Percentiles rank a stretch among this genome's conserved stretches.
These are phyloP conservation scores for Gandaritis pyraliata DNA, from an alignment of 2,888 invertebrate genomes.

Conservation along the genomic window DNA sequence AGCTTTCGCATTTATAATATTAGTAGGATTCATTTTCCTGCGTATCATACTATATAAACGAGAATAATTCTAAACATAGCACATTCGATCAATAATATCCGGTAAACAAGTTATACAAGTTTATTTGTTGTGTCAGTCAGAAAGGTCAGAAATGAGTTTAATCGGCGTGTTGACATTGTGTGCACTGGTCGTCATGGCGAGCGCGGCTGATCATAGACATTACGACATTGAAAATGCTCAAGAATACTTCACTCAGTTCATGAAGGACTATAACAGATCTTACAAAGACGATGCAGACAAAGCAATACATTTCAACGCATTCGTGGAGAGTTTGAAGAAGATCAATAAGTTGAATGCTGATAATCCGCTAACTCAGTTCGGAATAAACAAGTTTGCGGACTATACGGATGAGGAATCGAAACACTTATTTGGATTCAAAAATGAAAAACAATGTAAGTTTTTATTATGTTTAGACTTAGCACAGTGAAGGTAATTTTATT, in stretches of 20 bases:
- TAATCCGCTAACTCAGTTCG: constrained; percentile 43
- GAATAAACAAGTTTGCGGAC: constrained; percentile 58
- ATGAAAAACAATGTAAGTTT: not conserved
- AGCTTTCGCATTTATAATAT: too few species aligned
- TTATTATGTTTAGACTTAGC: too few species aligned
- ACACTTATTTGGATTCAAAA: constrained; percentile 40
- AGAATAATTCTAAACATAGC: too few species aligned
- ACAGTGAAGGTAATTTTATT: too few species aligned
- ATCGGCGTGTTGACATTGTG: constrained; percentile 37
- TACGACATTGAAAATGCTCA: constrained; percentile 51
- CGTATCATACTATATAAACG: too few species aligned
- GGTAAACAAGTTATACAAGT: not conserved
- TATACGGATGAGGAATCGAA: constrained; percentile 49
- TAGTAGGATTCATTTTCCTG: too few species aligned
- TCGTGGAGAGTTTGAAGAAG: constrained; percentile 7
- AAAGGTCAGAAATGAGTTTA: constrained; percentile 26
- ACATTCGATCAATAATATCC: too few species aligned
- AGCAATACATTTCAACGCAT: not conserved
- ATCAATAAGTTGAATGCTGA: constrained; percentile 34
- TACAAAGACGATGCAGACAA: constrained; percentile 12
- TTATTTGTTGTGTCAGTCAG: not conserved
- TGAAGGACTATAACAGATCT: not conserved
- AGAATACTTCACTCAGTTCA: constrained; percentile 50
- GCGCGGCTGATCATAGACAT: not conserved
- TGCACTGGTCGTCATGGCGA: constrained; percentile 39